Evolutionary conservation across 2,113 vertebrate species (phyloP), one percentile per base, ranked within the genome.

Genomic region (human): DNA sequence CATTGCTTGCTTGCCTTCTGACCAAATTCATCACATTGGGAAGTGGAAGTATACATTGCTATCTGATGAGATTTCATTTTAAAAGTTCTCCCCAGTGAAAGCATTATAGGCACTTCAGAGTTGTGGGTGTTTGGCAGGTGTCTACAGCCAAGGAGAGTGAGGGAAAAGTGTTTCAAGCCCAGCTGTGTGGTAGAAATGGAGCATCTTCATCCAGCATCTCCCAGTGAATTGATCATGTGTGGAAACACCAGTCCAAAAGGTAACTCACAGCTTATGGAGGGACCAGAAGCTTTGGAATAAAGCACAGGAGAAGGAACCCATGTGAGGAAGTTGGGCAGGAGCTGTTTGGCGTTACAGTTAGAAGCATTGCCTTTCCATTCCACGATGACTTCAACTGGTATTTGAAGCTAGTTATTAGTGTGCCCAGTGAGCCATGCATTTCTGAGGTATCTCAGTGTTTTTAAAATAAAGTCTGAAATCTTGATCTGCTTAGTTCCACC

Each of bases 401-500:
- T 97, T 97, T 96, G 97, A 97, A 97, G 96, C 90, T 96, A 32
- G 93, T 97, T 98, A 90, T 98, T 98, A 98, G 93, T 98, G 96
- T 97, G 93, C 80, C 89, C 96, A 98, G 94, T 89, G 98, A 98
- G 94, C 97, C 97, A 80, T 97, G 91, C 93, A 75, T 96, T 97
- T 61, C 78, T 96, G 59, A 90, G 88, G 92, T 93, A 95, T 89
- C 86, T 97, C 27, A 78, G 84, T 95, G 97, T 98, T 97, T 98
- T 96, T 79, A 83, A 98, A 98, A 95, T 96, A 84, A 80, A 52
- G 95, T 93, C 94, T 94, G 96, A 97, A 97, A 97, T 88, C 97
- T 86, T 98, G 87, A 97, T 98, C 92, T 98, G 94, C 97, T 98
- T 98, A 98, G 94, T 98, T 98, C 88, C 84, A 94, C 94, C 98